Conservation (phyloP, 2,113 vertebrate species). For the Prionailurus viverrinus region DNA sequence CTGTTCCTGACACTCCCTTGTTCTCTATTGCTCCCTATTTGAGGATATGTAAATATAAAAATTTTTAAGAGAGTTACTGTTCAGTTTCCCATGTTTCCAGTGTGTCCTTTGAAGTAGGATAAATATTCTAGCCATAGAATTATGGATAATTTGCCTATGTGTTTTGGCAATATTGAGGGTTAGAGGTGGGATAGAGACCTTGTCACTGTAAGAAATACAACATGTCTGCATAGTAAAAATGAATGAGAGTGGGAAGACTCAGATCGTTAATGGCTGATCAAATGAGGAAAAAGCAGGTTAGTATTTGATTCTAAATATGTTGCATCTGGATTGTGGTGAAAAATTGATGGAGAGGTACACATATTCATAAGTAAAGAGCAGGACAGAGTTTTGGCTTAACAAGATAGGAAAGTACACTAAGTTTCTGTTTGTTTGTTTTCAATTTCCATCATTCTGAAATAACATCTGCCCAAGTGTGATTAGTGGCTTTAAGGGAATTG, state of each 20-base stretch:
- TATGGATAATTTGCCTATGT: not conserved
- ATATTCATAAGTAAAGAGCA: not conserved
- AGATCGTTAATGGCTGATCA: not conserved
- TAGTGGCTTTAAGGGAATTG: not conserved
- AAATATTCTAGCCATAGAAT: not conserved
- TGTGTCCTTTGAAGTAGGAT: not conserved
- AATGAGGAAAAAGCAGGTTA: not conserved
- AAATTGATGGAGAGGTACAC: not conserved
- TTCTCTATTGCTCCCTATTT: not conserved
- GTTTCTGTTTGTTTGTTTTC: too few species aligned
- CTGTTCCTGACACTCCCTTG: not conserved
- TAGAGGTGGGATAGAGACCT: not conserved
- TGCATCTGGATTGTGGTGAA: not conserved
- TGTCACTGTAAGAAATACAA: not conserved
- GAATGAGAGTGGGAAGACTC: not conserved
- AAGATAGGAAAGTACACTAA: not conserved
- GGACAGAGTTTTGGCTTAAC: not conserved
- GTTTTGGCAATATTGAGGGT: not conserved
- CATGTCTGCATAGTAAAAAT: not conserved
- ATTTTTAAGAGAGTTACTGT: not conserved
- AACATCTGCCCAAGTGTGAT: not conserved
- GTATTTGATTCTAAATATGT: not conserved
- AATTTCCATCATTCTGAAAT: not conserved
- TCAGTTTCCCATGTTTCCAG: not conserved
- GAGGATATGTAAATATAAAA: not conserved